These are phyloP conservation scores for Lepidurus apus DNA, from an alignment of 1,140 invertebrate genomes.

Conservation along the genomic window DNA sequence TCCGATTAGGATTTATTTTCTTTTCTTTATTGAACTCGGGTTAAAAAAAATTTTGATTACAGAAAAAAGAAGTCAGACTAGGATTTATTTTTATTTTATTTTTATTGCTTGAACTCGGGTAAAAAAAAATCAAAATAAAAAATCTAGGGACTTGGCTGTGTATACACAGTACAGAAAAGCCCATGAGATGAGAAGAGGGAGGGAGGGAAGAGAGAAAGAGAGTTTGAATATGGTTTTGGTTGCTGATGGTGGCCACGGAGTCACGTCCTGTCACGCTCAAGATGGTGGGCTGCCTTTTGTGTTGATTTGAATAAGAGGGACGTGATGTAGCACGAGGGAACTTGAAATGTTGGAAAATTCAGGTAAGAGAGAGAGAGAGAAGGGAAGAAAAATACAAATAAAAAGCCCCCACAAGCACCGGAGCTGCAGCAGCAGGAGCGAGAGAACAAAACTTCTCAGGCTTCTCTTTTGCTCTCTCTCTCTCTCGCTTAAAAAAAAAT, in stretches of 20 bases:
- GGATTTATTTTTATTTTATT: neutral
- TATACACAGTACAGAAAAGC: neutral
- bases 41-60: neutral
- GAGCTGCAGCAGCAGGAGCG: neutral
- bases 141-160: neutral
- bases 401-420: neutral
- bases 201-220: neutral
- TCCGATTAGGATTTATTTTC: no score
- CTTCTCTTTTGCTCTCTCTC: no score
- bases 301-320: slow-evolving; percentile 19
- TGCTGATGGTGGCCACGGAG: neutral
- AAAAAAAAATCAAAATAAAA: neutral
- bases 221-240: slow-evolving; percentile 11
- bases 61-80: no score
- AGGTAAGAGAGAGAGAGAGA: slow-evolving; percentile 1
- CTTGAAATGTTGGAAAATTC: slow-evolving; percentile 6
- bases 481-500: neutral
- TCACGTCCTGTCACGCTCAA: slow-evolving; percentile 21
- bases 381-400: neutral
- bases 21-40: neutral
- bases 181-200: neutral
- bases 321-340: slow-evolving; percentile 20
- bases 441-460: neutral
- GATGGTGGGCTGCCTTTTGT: slow-evolving; percentile 20
- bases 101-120: neutral